Base-by-base conservation (phyloP, 2,888 invertebrate genomes). In the Osmoderma eremita region DNA sequence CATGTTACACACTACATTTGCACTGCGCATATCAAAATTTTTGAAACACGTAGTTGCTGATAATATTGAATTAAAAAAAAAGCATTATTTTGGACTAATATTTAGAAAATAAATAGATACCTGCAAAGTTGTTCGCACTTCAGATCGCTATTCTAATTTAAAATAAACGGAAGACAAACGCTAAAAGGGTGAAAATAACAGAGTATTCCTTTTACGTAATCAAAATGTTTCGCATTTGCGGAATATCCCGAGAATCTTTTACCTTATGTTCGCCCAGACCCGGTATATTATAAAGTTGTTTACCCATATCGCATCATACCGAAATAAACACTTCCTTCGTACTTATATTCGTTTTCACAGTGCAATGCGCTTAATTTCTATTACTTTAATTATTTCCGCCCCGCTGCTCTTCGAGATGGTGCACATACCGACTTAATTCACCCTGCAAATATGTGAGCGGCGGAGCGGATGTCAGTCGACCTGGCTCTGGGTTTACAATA, bases 301-400 rank as follows among this genome's bases (percentile, higher is more conserved):
- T 30, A 6, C n/a, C n/a, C n/a, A n/a, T n/a, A n/a, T n/a, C 36
- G 18, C 15, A 30, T 15, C 18, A 48, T 10, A 12, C 48, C 18
- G 18, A 13, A 22, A n/a, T n/a, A n/a, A 30, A n/a, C 20, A 20
- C 41, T 39, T n/a, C 41, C 12, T 41, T 13, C 6, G 1, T 5
- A 5, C 30, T 30, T 42, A 42, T 12, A 48, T 8, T 3, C 56
- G n/a, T 41, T 56, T 41, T n/a, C 22, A 56, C 56, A 15, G 41
- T 56, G 39, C 56, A 41, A 4, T 20, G 39, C 41, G n/a, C 41
- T 56, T 41, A 56, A 56, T 56, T 20, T 12, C 39, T 17, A 56
- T 56, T 56, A 56, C 13, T 56, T 41, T 56, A 56, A 56, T 56
- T 56, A 56, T 15, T 56, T 39, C 20, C 20, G 48, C 12, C n/a